Percentiles rank a stretch among this genome's conserved stretches.
Evolutionary conservation across 1,140 invertebrate species (phyloP).

Genomic region (Ditylenchus dipsaci): DNA sequence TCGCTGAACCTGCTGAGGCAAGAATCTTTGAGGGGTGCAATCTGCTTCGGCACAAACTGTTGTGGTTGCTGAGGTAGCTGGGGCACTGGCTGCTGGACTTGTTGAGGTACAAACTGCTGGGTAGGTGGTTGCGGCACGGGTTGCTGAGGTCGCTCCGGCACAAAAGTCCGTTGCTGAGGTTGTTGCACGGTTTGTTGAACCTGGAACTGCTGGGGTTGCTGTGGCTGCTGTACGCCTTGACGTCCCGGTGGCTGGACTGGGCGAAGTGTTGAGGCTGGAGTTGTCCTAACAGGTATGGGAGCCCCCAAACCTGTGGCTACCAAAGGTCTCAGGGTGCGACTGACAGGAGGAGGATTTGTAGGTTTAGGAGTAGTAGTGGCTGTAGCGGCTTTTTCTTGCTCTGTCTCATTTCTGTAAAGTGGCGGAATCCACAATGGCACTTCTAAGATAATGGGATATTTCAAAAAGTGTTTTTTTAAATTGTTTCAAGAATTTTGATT

Average conservation of each 20-base stretch:
- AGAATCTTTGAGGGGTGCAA: too few relatives aligned
- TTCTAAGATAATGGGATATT: constrained; percentile 23
- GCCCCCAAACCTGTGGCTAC: constrained; percentile 22
- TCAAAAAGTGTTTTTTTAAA: too few relatives aligned
- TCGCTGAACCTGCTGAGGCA: constrained; percentile 13
- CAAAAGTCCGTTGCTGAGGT: constrained; percentile 19
- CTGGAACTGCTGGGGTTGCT: background rate
- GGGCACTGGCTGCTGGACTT: constrained; percentile 22
- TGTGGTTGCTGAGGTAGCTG: constrained; percentile 19
- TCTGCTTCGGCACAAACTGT: constrained; percentile 15
- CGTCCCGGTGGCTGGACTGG: background rate
- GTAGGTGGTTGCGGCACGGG: constrained; percentile 2
- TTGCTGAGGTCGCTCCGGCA: constrained; percentile 14
- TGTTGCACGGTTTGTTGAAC: constrained; percentile 14
- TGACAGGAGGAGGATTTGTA: background rate
- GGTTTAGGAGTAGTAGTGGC: constrained; percentile 29
- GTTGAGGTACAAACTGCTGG: constrained; percentile 12
- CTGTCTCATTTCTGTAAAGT: constrained; percentile 49
- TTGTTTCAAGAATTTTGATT: too few relatives aligned
- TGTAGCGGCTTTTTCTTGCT: constrained; percentile 33
- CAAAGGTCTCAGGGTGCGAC: constrained; percentile 18
- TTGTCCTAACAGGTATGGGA: constrained; percentile 36
- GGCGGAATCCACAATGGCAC: constrained; percentile 46
- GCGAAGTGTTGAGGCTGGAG: constrained; percentile 18
- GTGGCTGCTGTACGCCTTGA: background rate